phyloP scores from a whole-genome alignment of 1,140 invertebrate genomes.

The Drosophila melanogaster region Release_6_plus_ISO1_MT NT_037436.4:16116501-16117000 shows the following conservation, averaged over 20 bases:
- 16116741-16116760: constrained; percentile 62
- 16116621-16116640: constrained; percentile 63
- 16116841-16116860: constrained; percentile 49
- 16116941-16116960: constrained; percentile 1
- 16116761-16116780: constrained; percentile 51
- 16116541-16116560: constrained; percentile 70
- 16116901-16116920: constrained; percentile 34
- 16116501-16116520: constrained; percentile 71
- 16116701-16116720: constrained; percentile 56
- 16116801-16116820: constrained; percentile 18
- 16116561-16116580: constrained; percentile 68
- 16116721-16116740: constrained; percentile 36
- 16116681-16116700: constrained; percentile 54
- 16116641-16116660: constrained; percentile 26
- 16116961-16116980: neutral
- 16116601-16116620: constrained; percentile 84
- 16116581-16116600: constrained; percentile 75
- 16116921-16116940: constrained; percentile 25
- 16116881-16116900: constrained; percentile 51
- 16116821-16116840: constrained; percentile 38
- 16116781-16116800: constrained; percentile 45
- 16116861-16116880: constrained; percentile 42
- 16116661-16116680: constrained; percentile 51
- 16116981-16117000: constrained; percentile 54
- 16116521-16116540: constrained; percentile 63